Evolutionary conservation across 2,113 vertebrate genomes (phyloP).

Genomic region (Lagenorhynchus albirostris): DNA sequence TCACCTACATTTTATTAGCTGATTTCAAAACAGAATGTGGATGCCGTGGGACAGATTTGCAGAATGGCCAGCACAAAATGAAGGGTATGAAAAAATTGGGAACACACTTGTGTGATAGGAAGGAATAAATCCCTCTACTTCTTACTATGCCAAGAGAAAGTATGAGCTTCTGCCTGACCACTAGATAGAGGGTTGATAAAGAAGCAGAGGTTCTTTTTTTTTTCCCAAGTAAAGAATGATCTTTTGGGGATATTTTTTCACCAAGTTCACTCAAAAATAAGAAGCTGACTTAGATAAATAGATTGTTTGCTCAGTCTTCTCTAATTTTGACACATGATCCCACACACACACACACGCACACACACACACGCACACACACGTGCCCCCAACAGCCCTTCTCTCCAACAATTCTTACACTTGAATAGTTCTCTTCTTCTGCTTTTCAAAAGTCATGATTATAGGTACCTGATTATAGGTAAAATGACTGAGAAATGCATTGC

Average conservation of each 20-base stretch:
- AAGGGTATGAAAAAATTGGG: not conserved
- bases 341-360: not conserved
- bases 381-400: not conserved
- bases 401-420: not conserved
- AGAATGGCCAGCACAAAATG: not conserved
- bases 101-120: too few relatives aligned
- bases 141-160: not conserved
- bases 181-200: slow-evolving; percentile 9
- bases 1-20: slow-evolving; percentile 26
- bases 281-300: slow-evolving; percentile 43
- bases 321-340: not conserved
- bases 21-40: not conserved
- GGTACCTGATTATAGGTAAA: not conserved
- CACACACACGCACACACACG: too few relatives aligned
- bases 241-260: not conserved
- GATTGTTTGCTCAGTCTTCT: slow-evolving; percentile 1
- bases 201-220: slow-evolving; percentile 35
- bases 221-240: slow-evolving; percentile 35
- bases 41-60: not conserved
- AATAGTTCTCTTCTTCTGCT: not conserved
- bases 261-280: slow-evolving; percentile 25
- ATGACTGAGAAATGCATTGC: not conserved
- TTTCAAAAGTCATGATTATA: not conserved
- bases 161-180: slow-evolving; percentile 1
- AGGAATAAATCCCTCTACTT: not conserved